Conservation (phyloP, 2,888 invertebrate species). For the Lamellibrachia satsuma region DNA sequence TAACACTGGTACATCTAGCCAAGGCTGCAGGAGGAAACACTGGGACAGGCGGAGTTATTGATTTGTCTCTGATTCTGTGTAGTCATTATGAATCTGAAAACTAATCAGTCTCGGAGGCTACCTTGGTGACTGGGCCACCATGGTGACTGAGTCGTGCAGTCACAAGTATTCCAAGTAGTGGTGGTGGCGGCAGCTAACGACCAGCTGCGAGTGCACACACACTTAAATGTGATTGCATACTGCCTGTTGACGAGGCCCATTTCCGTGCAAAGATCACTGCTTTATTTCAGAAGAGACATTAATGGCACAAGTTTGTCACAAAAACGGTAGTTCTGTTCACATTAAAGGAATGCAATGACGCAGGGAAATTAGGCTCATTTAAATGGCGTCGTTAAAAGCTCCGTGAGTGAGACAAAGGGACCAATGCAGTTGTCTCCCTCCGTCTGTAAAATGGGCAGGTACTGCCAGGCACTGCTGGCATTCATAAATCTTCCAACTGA, state of each 20-base stretch:
- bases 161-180: background rate
- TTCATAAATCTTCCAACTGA: background rate
- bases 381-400: background rate
- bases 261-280: background rate
- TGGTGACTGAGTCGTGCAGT: background rate
- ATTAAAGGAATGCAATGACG: background rate
- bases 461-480: background rate
- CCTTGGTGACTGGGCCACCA: background rate
- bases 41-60: background rate
- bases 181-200: background rate
- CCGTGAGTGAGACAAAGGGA: background rate
- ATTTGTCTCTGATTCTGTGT: background rate
- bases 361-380: slow-evolving; percentile 3
- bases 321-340: background rate
- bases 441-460: background rate
- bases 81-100: background rate
- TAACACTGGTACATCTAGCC: background rate
- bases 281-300: slow-evolving; percentile 1
- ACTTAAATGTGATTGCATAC: background rate
- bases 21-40: background rate
- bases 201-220: background rate
- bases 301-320: background rate
- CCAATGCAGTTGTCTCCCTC: background rate
- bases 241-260: background rate
- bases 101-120: background rate